Evolutionary conservation across 2,113 vertebrate genomes (phyloP).

Genomic region (Boleophthalmus pectinirostris): DNA sequence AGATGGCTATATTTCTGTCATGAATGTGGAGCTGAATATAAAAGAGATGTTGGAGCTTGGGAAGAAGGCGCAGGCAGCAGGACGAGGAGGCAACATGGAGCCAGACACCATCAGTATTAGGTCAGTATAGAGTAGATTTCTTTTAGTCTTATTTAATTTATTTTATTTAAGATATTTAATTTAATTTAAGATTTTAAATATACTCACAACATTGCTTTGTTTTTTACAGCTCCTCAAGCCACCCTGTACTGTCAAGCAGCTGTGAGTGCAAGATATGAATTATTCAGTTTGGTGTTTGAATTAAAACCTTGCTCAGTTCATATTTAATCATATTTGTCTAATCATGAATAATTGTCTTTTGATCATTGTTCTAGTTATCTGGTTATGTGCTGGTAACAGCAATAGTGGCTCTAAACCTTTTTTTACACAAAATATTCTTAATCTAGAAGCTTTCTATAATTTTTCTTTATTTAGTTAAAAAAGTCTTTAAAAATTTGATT

Average conservation of each 20-base stretch:
- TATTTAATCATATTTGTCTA: too few relatives aligned
- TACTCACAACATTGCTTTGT: not conserved
- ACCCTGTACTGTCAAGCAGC: constrained; percentile 69
- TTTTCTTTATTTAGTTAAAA: too few relatives aligned
- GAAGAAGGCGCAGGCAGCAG: constrained; percentile 49
- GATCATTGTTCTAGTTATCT: too few relatives aligned
- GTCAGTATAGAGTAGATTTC: not conserved
- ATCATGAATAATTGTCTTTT: too few relatives aligned
- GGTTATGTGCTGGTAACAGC: too few relatives aligned
- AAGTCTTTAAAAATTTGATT: too few relatives aligned
- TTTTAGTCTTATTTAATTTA: not conserved
- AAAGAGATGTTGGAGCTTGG: constrained; percentile 74
- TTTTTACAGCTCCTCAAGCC: constrained; percentile 71
- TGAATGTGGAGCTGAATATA: constrained; percentile 71
- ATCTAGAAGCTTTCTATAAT: too few relatives aligned
- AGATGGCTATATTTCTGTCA: constrained; percentile 76
- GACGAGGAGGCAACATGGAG: constrained; percentile 54
- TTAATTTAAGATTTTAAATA: not conserved
- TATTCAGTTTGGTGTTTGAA: not conserved
- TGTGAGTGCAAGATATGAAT: constrained; percentile 64
- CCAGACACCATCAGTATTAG: constrained; percentile 70
- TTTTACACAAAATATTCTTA: too few relatives aligned
- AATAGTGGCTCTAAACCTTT: too few relatives aligned
- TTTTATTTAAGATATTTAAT: too few relatives aligned
- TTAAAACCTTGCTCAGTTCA: not conserved